Evolutionary conservation across 2,888 invertebrate genomes (phyloP), one percentile per base, ranked within the genome.

Genomic region (Magallana nippona): DNA sequence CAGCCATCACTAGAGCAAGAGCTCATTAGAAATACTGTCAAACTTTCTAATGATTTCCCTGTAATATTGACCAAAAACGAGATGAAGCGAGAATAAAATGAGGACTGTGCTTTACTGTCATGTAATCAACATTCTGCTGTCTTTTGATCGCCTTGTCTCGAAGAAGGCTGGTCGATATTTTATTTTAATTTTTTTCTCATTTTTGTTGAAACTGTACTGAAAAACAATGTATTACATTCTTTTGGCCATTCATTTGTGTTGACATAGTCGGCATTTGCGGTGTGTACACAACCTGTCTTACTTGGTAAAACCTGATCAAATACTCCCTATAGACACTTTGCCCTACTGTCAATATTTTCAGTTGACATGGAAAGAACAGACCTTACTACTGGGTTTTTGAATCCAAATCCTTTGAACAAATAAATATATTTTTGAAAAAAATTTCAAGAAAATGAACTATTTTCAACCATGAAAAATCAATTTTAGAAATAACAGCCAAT

Each of bases 41-140:
- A 60, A 60, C 11, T n/a, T 60, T 60, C 60, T 71, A 71, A 71
- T 71, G 71, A 71, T 71, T 71, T 71, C 27, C 15, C 71, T 71
- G 71, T 71, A 71, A 71, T 71, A 71, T 71, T 71, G 71, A 71
- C 71, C 71, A 71, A 71, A 44, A 71, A 71, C 71, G 71, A 71
- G 71, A 71, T 71, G 71, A 71, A 71, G 71, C 71, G 71, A 71
- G 71, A 71, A 71, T 71, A 32, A 71, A 71, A 71, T 22, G 32
- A 15, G 71, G 32, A 22, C 71, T 71, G 71, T 71, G 71, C 32
- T 27, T 71, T 71, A 27, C 71, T 11, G 71, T 32, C 71, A 27
- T 71, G 71, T 71, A 71, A 71, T 71, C 71, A 71, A 71, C 71
- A 71, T 32, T 15, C 71, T 71, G 27, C 32, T 71, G 71, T 71